Base-by-base conservation (phyloP, 2,113 vertebrate species). In the Zosterops hypoxanthus region DNA sequence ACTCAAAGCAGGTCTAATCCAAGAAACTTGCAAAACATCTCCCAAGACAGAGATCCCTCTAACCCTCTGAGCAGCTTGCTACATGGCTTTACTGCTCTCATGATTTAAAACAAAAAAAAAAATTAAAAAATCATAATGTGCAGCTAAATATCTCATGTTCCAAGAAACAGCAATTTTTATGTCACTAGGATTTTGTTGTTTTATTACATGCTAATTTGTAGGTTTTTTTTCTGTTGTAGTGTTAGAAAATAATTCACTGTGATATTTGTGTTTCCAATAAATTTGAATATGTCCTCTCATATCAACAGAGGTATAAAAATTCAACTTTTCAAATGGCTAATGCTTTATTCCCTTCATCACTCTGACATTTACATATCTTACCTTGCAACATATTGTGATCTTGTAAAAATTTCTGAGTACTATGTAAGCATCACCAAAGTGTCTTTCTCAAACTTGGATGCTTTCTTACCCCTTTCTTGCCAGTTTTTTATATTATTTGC, bases 401-500 rank as follows among this genome's bases (percentile, higher is more conserved):
- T 81, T 63, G 26, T 53, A 82, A 93, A 41, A 60, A 10, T 44
- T 47, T 75, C 41, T 70, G 39, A 81, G 14, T 82, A 92, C 82
- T 95, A 26, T 83, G 19, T 25, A 41, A 88, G 12, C 68, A 29
- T 82, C 12, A 68, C 22, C 69, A 61, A 17, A 82, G 8, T 65
- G 41, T 18, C 41, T 79, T 94, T 96, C 53, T 82, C 57, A 94
- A n/a, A 66, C 7, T 49, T 11, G 8, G 83, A 6, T 52, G 21
- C 24, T 60, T 91, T 90, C 24, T 92, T 24, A 41, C 5, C 13
- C 2, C 1, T 77, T 72, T 86, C 6, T 81, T 53, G 42, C 5
- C 64, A 91, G 11, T 14, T 28, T 91, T 94, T 93, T 53, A 70
- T 14, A 53, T 82, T 68, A 36, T 94, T 94, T 96, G 23, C 29